Base-by-base conservation (phyloP, 2,113 vertebrate species). In the Pangasianodon hypophthalmus region DNA sequence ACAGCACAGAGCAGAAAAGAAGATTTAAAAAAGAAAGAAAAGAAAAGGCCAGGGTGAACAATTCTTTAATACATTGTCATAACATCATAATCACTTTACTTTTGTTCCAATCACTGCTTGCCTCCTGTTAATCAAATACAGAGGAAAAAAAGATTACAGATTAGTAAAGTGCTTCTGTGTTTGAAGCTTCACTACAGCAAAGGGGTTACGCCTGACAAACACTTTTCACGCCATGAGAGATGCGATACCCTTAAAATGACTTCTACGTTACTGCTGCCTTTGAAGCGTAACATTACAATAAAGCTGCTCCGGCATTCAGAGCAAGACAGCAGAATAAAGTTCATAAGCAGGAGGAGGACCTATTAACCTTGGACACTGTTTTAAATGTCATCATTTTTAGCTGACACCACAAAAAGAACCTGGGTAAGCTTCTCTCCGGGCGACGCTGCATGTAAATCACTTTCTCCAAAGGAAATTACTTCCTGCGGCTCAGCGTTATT, bases 401-500 rank as follows among this genome's bases (percentile, higher is more conserved):
- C 97, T 97, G 98, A 98, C 97, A 96, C 93, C 93, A 96, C 93
- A 93, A 96, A 84, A 56, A 56, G 96, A 95, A 93, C 94, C 94
- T 93, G 92, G 91, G 88, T 32, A 97, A 96, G 97, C 94, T 94
- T 96, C 96, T 97, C 96, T 97, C 96, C 95, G 96, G 95, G 97
- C 96, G 96, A 96, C 96, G 96, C 97, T 93, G 96, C 97, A 97
- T 97, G 97, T 98, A 99, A 98, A 98, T 98, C 96, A 96, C 97
- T 98, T 97, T 96, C 94, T 97, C 97, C 95, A 97, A 95, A 99
- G 98, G 97, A 98, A 99, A 99, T 99, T 97, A 98, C 97, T 99
- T 99, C 97, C 97, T 95, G 87, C 91, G 97, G 96, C 96, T 97
- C 96, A 96, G 96, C 94, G 97, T 97, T 98, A 98, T 98, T 98